phyloP scores from a whole-genome alignment of 2,113 vertebrate species.

The Mustela nigripes region DNA sequence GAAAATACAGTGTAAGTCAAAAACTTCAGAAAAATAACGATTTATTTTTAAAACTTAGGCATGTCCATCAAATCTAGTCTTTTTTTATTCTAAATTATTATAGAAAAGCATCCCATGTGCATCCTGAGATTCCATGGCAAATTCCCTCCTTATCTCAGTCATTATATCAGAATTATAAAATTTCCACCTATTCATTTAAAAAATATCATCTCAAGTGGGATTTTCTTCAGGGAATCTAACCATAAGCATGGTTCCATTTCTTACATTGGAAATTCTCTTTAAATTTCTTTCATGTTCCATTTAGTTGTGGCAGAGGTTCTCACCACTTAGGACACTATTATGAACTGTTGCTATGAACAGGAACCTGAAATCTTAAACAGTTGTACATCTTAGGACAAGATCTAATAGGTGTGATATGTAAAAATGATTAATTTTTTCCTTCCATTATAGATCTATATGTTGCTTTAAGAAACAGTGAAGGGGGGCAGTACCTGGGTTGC shows the following conservation, averaged over 20 bases:
- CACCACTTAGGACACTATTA: not conserved
- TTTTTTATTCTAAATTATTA: not conserved
- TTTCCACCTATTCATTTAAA: not conserved
- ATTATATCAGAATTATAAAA: not conserved
- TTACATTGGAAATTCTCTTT: not conserved
- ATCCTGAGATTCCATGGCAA: not conserved
- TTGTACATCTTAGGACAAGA: not conserved
- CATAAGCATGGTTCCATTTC: not conserved
- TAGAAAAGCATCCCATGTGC: not conserved
- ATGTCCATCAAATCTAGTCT: not conserved
- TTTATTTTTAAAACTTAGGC: not conserved
- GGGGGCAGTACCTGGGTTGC: not conserved
- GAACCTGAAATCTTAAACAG: not conserved
- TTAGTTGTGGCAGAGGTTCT: not conserved
- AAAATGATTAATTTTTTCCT: not conserved
- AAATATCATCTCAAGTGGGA: not conserved
- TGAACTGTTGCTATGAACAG: not conserved
- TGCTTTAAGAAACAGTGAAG: not conserved
- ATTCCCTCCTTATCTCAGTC: not conserved
- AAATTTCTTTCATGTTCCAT: not conserved
- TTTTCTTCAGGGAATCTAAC: not conserved
- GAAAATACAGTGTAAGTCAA: not conserved
- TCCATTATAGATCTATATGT: not conserved
- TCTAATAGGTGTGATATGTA: not conserved
- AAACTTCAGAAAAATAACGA: not conserved